Base-by-base conservation (phyloP, 2,888 invertebrate species). In the Acleris laterana region DNA sequence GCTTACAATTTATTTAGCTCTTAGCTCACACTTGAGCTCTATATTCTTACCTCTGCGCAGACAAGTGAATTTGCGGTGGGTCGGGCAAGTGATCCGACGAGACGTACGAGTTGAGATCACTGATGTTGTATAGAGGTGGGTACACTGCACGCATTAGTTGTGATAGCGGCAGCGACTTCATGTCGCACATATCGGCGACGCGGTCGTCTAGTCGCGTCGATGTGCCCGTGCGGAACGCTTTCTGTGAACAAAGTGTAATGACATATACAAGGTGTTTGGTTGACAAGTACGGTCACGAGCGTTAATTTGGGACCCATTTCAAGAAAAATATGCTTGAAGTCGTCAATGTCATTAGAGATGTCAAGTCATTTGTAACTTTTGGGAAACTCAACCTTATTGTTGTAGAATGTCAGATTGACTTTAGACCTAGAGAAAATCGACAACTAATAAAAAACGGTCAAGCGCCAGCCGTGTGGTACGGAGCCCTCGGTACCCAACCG, bases 141-240 rank as follows among this genome's bases (percentile, higher is more conserved):
- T 99, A 98, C 72, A 99, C 95, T 72, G 94, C 94, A 78, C 97
- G 97, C 81, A 99, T 94, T 28, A 99, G 94, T 81, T 95, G 95
- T 69, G 93, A 87, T 60, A 98, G 93, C 9, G 99, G 99, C 76
- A 97, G 88, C 48, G 96, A 95, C 93, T 99, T 99, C 94, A 99
- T 96, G 84, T 96, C 95, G 86, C 98, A 97, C 98, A 99, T 97
- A 62, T 98, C 97, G 78, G 95, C 96, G 44, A 98, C 96, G 63
- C 99, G 95, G 87, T 99, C 98, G 93, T 99, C 99, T 62, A 99
- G 92, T 46, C 97, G 95, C 3, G 98, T 98, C 79, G 96, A 96
- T 16, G 96, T 95, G 68, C 98, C 98, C 64, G 96, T 95, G 73
- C 98, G 95, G 93, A 99, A 99, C 16, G 98, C 98, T 76, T 94